Evolutionary conservation across 2,888 invertebrate genomes (phyloP).

Genomic region (Pseudeuparius sepicola): DNA sequence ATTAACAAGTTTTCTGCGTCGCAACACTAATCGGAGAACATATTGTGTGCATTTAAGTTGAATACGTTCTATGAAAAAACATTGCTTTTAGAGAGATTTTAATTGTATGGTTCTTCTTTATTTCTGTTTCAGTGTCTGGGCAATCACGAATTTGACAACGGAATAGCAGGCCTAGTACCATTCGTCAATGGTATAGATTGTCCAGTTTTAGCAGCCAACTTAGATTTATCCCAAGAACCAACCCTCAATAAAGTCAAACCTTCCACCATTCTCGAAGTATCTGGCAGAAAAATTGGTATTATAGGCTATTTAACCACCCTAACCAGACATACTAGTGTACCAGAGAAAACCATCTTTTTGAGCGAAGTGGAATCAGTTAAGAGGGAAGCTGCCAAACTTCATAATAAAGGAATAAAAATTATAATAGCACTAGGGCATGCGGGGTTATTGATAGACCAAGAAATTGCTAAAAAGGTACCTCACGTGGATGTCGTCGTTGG

Average conservation of each 20-base stretch:
- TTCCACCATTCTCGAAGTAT: conserved; percentile 54
- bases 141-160: conserved; percentile 88
- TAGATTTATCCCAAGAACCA: conserved; percentile 47
- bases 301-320: conserved; percentile 82
- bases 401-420: conserved; percentile 58
- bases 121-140: conserved; percentile 65
- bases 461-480: conserved; percentile 66
- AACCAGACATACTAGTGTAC: conserved; percentile 50
- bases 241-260: conserved; percentile 32
- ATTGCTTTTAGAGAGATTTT: too few relatives aligned
- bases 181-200: conserved; percentile 60
- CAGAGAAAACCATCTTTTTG: conserved; percentile 39
- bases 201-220: conserved; percentile 69
- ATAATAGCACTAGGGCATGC: conserved; percentile 86
- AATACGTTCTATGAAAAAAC: too few relatives aligned
- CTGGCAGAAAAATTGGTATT: conserved; percentile 62
- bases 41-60: too few relatives aligned
- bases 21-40: too few relatives aligned
- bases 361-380: conserved; percentile 62
- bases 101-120: too few relatives aligned
- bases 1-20: too few relatives aligned
- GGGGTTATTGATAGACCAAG: conserved; percentile 65
- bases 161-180: conserved; percentile 60
- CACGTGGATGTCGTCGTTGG: conserved; percentile 82
- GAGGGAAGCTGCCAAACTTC: conserved; percentile 53